These are phyloP conservation scores for Drosophila falleni DNA, from an alignment of 2,888 invertebrate species.

Conservation along the genomic window DNA sequence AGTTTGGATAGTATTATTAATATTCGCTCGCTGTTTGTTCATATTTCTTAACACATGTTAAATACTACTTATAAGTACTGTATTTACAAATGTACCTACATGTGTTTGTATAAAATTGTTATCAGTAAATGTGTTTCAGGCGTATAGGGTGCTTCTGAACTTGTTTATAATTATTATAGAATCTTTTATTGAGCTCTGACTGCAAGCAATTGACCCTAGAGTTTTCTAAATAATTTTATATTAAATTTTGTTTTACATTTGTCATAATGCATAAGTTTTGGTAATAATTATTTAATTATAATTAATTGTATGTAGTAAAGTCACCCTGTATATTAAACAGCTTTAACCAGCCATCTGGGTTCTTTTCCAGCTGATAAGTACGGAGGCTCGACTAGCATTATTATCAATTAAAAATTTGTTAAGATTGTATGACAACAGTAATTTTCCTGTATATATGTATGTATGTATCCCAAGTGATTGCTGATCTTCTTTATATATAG, in stretches of 20 bases:
- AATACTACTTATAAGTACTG: not conserved
- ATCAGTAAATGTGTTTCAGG: slow-evolving; percentile 1
- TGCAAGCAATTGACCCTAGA: not conserved
- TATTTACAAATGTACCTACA: not conserved
- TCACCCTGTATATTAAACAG: slow-evolving; percentile 1
- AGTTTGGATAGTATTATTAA: not conserved
- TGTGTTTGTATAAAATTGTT: slow-evolving; percentile 3
- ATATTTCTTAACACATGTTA: slow-evolving; percentile 1
- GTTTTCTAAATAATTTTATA: not conserved
- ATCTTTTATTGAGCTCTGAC: not conserved
- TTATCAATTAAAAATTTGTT: not conserved
- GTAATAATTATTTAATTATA: no score
- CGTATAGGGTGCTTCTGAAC: not conserved
- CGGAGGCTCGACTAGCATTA: slow-evolving; percentile 34
- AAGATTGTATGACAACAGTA: not conserved
- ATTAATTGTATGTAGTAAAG: not conserved
- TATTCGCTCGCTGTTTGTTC: not conserved
- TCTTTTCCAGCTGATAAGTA: slow-evolving; percentile 19
- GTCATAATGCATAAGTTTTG: not conserved
- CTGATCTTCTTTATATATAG: not conserved
- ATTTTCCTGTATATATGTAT: not conserved
- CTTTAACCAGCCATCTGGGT: slow-evolving; percentile 5
- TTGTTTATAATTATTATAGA: not conserved
- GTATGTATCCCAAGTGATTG: not conserved
- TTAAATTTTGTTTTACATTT: not conserved